Conservation (phyloP, 2,888 invertebrate genomes). For the Stenichneumon culpator region DNA sequence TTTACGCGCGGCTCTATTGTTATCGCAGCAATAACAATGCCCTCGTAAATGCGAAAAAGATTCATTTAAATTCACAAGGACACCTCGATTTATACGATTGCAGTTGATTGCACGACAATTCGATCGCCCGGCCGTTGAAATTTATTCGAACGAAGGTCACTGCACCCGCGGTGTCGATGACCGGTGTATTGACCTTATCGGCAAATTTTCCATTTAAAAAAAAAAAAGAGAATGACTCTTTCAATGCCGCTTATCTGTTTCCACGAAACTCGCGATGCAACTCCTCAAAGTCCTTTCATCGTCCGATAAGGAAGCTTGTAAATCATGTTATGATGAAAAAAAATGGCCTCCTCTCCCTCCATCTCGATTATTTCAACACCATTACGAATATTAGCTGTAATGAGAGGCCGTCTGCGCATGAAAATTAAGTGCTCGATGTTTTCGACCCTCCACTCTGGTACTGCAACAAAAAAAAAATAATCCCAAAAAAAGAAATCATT, state of each 20-base stretch:
- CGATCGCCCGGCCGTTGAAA: neutral
- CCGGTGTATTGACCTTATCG: conserved; percentile 12
- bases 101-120: conserved; percentile 9
- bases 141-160: conserved; percentile 3
- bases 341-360: conserved; percentile 9
- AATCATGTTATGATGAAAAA: conserved; percentile 15
- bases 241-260: conserved; percentile 59
- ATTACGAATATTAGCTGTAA: neutral
- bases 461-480: neutral
- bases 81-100: neutral
- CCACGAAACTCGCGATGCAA: conserved; percentile 47
- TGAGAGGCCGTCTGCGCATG: neutral
- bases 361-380: neutral
- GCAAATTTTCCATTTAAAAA: conserved; percentile 28
- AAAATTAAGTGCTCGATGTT: neutral
- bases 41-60: neutral
- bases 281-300: conserved; percentile 24
- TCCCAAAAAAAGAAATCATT: too few relatives aligned
- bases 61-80: neutral
- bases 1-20: neutral
- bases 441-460: neutral
- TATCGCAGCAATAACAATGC: neutral
- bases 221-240: conserved; percentile 10
- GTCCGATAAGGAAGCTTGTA: conserved; percentile 22
- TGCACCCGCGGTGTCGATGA: conserved; percentile 16